These are phyloP conservation scores for Macquaria ambigua DNA, from an alignment of 2,113 vertebrate species.

Conservation along the genomic window DNA sequence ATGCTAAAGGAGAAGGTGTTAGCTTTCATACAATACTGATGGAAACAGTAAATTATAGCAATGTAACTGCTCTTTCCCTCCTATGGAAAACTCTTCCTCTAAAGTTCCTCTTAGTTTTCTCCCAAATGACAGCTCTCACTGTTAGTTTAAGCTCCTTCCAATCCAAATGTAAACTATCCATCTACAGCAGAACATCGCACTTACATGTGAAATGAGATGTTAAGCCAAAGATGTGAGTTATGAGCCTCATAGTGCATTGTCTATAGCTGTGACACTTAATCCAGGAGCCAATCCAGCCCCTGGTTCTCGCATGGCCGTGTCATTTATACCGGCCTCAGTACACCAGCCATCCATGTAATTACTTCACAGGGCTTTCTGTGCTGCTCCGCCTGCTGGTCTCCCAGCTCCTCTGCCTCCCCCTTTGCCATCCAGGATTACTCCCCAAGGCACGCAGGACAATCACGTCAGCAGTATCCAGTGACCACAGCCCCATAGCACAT, in stretches of 20 bases:
- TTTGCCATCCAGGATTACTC: constrained; percentile 52
- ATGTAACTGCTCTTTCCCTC: background rate
- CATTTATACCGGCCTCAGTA: constrained; percentile 65
- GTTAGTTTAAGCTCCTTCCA: constrained; percentile 42
- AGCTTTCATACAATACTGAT: background rate
- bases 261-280: constrained; percentile 66
- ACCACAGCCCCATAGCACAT: constrained; percentile 34
- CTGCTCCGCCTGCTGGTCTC: constrained; percentile 51
- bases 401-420: constrained; percentile 36
- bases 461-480: constrained; percentile 64
- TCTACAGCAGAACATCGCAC: constrained; percentile 44
- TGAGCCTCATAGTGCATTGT: constrained; percentile 53
- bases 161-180: constrained; percentile 39
- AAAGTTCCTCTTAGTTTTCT: constrained; percentile 1
- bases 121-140: constrained; percentile 33
- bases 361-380: constrained; percentile 68
- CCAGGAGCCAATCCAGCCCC: constrained; percentile 32
- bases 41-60: background rate
- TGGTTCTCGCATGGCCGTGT: constrained; percentile 57
- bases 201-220: constrained; percentile 68
- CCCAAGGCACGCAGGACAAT: constrained; percentile 38
- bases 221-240: constrained; percentile 64
- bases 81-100: background rate
- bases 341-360: constrained; percentile 80
- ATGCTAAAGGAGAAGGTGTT: background rate